These are phyloP conservation scores for Sibirionetta formosa DNA, from an alignment of 2,797 vertebrate genomes.

Conservation along the genomic window DNA sequence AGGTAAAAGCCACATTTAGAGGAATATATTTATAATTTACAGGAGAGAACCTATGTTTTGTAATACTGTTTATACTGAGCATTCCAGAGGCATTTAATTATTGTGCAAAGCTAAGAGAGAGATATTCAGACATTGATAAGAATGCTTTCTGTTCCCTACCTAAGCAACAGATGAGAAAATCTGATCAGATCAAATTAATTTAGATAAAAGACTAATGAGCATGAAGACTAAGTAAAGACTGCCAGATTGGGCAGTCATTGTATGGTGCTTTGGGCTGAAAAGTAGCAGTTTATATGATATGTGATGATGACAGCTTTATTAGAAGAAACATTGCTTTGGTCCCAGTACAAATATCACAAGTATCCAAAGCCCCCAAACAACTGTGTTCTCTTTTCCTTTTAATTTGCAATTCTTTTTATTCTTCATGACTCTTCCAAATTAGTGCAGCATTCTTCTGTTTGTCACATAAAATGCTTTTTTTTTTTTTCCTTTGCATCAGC, in stretches of 20 bases:
- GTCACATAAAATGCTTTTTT: not conserved
- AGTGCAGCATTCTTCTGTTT: slow-evolving; percentile 24
- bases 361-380: slow-evolving; percentile 31
- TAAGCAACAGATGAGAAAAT: slow-evolving; percentile 7
- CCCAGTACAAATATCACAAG: slow-evolving; percentile 23
- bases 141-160: not conserved
- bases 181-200: slow-evolving; percentile 16
- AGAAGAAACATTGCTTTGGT: slow-evolving; percentile 35
- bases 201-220: slow-evolving; percentile 41
- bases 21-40: not conserved
- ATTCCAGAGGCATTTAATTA: not conserved
- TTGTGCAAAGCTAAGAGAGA: not conserved
- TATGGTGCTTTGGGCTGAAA: slow-evolving; percentile 34
- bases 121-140: not conserved
- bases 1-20: not conserved
- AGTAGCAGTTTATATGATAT: slow-evolving; percentile 4
- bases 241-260: not conserved
- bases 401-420: slow-evolving; percentile 54
- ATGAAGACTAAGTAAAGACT: not conserved
- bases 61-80: not conserved
- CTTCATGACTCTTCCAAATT: not conserved
- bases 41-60: not conserved
- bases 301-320: slow-evolving; percentile 33
- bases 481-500: not conserved
- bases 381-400: not conserved